These are phyloP conservation scores for Bryconaethiops microstoma DNA, from an alignment of 2,797 vertebrate species.

Conservation along the genomic window DNA sequence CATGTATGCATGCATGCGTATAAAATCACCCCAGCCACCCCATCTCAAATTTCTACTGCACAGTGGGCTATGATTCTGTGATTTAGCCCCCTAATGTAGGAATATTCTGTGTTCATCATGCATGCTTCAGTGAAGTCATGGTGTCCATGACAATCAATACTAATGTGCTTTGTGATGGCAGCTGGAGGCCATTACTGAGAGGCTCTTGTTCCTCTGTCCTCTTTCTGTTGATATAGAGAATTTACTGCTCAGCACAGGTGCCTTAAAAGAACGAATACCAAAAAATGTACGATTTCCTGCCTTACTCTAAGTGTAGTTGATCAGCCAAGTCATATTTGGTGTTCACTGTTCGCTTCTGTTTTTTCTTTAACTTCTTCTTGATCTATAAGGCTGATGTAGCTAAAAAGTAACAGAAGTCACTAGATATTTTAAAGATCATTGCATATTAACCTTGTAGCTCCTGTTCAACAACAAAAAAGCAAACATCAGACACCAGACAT, in stretches of 20 bases:
- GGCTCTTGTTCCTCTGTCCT: slow-evolving; percentile 22
- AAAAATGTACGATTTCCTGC: neutral
- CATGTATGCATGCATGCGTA: no score
- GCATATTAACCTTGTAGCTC: neutral
- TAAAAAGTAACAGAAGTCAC: neutral
- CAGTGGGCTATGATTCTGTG: neutral
- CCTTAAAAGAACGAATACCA: neutral
- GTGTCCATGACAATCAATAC: slow-evolving; percentile 44
- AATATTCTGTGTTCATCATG: slow-evolving; percentile 17
- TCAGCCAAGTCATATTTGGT: neutral
- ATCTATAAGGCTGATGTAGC: neutral
- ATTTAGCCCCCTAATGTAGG: neutral
- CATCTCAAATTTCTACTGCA: no score
- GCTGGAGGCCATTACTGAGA: slow-evolving; percentile 51
- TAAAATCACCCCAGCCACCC: no score
- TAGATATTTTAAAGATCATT: no score
- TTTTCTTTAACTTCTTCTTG: no score
- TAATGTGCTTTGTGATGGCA: slow-evolving; percentile 41
- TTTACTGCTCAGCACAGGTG: neutral
- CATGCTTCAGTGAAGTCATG: slow-evolving; percentile 32
- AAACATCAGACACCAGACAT: neutral
- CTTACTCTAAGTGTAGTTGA: neutral
- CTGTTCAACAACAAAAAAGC: neutral
- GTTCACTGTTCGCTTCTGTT: neutral
- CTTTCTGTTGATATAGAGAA: slow-evolving; percentile 40